Evolutionary conservation across 2,113 vertebrate genomes (phyloP).

Genomic region (Ondatra zibethicus): DNA sequence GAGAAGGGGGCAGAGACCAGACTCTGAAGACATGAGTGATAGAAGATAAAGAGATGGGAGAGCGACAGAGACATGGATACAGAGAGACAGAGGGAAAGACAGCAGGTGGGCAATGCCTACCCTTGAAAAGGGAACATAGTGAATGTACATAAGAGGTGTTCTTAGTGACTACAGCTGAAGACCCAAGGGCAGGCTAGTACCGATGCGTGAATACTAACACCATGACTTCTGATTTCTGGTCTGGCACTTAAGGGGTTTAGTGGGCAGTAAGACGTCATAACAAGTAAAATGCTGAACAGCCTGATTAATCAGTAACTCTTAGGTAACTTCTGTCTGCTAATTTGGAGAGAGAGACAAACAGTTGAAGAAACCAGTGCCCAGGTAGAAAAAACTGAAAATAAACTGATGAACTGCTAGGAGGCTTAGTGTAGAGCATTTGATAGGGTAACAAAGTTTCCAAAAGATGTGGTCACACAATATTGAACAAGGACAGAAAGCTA

Average conservation of each 20-base stretch:
- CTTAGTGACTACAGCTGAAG: no score
- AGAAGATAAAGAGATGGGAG: no score
- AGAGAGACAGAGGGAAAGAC: no score
- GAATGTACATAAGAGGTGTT: no score
- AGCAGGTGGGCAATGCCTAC: no score
- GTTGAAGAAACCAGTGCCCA: not conserved
- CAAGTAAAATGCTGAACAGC: not conserved
- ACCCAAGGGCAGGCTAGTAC: no score
- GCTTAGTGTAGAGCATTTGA: not conserved
- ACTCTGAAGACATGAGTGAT: no score
- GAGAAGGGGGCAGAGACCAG: no score
- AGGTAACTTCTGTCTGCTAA: not conserved
- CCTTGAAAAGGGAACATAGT: no score
- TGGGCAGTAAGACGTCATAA: not conserved
- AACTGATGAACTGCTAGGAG: not conserved
- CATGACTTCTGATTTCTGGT: not conserved
- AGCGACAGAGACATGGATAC: no score
- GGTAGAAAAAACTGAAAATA: not conserved
- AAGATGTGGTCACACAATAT: not conserved
- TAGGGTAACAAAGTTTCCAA: not conserved
- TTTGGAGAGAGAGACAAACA: not conserved
- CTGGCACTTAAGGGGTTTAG: not conserved
- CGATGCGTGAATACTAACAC: not conserved
- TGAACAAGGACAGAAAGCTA: not conserved
- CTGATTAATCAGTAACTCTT: not conserved